Evolutionary conservation across 2,888 invertebrate species (phyloP).

Genomic region (Coenonympha glycerion): DNA sequence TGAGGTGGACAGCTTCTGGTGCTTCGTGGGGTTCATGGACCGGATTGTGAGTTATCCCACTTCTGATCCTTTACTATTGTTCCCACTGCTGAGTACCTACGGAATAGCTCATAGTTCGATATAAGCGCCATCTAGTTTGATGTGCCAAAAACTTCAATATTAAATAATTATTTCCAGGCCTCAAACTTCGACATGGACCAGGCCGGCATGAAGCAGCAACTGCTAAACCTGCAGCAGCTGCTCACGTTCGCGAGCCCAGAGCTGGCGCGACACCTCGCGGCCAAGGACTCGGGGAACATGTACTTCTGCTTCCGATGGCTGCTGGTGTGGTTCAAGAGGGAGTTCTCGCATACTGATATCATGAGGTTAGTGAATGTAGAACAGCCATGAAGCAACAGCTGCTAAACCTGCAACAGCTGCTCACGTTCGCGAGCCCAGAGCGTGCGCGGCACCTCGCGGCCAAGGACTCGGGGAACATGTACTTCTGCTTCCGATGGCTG

Average conservation of each 20-base stretch:
- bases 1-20: slow-evolving; percentile 99
- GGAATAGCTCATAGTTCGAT: too few relatives aligned
- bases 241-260: slow-evolving; percentile 88
- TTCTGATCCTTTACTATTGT: too few relatives aligned
- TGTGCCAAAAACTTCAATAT: too few relatives aligned
- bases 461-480: slow-evolving; percentile 95
- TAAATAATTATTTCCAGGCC: slow-evolving; percentile 75
- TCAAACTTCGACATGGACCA: slow-evolving; percentile 98
- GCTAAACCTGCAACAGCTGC: slow-evolving; percentile 85
- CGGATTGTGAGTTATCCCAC: slow-evolving; percentile 81
- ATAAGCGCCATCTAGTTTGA: too few relatives aligned
- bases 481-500: slow-evolving; percentile 99
- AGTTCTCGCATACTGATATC: slow-evolving; percentile 90
- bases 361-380: slow-evolving; percentile 71
- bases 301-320: slow-evolving; percentile 99
- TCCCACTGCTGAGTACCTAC: too few relatives aligned
- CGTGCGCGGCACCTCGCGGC: slow-evolving; percentile 89
- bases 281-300: slow-evolving; percentile 94
- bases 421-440: slow-evolving; percentile 88
- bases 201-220: slow-evolving; percentile 95
- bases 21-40: slow-evolving; percentile 98
- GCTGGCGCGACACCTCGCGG: slow-evolving; percentile 88
- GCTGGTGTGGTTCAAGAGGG: slow-evolving; percentile 95
- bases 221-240: slow-evolving; percentile 88
- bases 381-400: slow-evolving; percentile 97